Evolutionary conservation across 2,113 vertebrate genomes (phyloP).

Genomic region (Macaca mulatta): DNA sequence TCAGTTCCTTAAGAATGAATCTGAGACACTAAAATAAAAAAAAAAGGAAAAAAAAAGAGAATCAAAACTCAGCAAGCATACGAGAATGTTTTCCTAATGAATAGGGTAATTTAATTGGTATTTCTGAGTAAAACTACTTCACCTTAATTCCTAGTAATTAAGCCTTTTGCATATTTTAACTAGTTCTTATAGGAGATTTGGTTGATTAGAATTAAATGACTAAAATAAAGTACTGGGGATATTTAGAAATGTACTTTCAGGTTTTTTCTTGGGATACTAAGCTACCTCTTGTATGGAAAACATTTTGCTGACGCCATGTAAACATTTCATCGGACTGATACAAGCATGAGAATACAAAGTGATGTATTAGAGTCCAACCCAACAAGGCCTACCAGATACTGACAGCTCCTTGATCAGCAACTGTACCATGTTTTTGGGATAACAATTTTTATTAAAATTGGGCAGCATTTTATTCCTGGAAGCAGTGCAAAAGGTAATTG

Average conservation of each 20-base stretch:
- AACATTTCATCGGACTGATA: constrained; percentile 49
- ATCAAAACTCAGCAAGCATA: constrained; percentile 75
- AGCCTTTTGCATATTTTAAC: constrained; percentile 59
- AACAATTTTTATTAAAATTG: neutral
- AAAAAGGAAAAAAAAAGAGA: constrained; percentile 80
- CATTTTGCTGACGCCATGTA: constrained; percentile 55
- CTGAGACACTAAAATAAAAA: constrained; percentile 85
- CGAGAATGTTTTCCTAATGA: constrained; percentile 63
- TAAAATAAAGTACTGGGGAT: constrained; percentile 32
- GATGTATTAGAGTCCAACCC: constrained; percentile 32
- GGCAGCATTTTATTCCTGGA: constrained; percentile 10
- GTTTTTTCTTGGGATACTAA: constrained; percentile 38
- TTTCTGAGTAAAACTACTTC: constrained; percentile 70
- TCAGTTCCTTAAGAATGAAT: constrained; percentile 87
- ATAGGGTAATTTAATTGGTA: constrained; percentile 17
- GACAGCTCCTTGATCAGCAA: neutral
- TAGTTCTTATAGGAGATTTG: constrained; percentile 42
- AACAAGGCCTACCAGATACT: constrained; percentile 44
- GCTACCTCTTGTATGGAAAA: constrained; percentile 49
- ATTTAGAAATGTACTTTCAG: constrained; percentile 52
- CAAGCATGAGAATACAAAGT: constrained; percentile 57
- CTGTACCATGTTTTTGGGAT: neutral
- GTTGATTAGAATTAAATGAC: constrained; percentile 57
- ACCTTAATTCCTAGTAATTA: constrained; percentile 52
- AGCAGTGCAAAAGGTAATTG: neutral